These are phyloP conservation scores for Drosophila setifemur DNA, from an alignment of 1,140 invertebrate species.

Conservation along the genomic window DNA sequence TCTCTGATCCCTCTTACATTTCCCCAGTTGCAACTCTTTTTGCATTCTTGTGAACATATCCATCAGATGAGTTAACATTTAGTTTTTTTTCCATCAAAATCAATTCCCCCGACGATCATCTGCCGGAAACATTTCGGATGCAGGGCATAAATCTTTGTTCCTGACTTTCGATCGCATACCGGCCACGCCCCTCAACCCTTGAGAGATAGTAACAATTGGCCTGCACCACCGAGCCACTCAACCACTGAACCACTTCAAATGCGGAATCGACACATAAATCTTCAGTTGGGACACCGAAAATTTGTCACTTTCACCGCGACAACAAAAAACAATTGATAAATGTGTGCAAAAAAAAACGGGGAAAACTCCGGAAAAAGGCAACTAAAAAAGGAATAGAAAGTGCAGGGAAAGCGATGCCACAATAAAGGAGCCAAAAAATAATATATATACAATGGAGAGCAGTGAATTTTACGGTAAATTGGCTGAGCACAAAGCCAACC, in stretches of 20 bases:
- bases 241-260: conserved; percentile 71
- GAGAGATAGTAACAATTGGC: conserved; percentile 21
- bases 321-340: conserved; percentile 61
- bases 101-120: conserved; percentile 16
- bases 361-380: conserved; percentile 24
- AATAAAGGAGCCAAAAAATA: conserved; percentile 28
- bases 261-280: conserved; percentile 54
- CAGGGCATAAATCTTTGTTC: conserved; percentile 45
- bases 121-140: not conserved
- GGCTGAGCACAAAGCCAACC: conserved; percentile 53
- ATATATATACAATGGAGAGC: conserved; percentile 11
- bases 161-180: conserved; percentile 45
- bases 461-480: conserved; percentile 72
- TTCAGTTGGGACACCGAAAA: conserved; percentile 50
- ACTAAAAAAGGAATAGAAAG: conserved; percentile 18
- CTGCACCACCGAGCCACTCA: conserved; percentile 26
- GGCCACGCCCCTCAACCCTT: conserved; percentile 64
- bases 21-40: not conserved
- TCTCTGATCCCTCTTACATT: not conserved
- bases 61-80: not conserved
- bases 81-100: not conserved
- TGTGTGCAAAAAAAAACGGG: conserved; percentile 38
- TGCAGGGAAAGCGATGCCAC: conserved; percentile 15
- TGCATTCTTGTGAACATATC: not conserved
- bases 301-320: conserved; percentile 66